These are phyloP conservation scores for Darevskia mixta DNA, from an alignment of 2,797 vertebrate genomes.

Conservation along the genomic window DNA sequence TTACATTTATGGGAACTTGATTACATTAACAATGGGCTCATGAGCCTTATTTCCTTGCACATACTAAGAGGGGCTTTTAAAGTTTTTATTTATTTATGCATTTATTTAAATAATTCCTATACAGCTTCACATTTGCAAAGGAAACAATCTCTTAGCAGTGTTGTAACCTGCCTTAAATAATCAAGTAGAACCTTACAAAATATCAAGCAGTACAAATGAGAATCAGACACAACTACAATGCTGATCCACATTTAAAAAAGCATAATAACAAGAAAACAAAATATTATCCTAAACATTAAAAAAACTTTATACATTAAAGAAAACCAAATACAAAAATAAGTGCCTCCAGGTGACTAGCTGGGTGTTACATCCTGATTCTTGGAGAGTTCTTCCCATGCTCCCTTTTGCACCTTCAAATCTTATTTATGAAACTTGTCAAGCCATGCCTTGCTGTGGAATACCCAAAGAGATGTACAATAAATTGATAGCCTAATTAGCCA, in stretches of 20 bases:
- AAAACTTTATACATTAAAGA: too few species aligned
- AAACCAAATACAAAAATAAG: neutral
- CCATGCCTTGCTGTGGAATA: neutral
- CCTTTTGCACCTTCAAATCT: neutral
- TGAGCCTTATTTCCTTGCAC: neutral
- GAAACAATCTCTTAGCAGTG: neutral
- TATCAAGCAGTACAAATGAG: too few species aligned
- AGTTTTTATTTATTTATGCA: too few species aligned
- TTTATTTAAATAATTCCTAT: neutral
- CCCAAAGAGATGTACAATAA: neutral
- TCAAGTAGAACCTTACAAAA: too few species aligned
- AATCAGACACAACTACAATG: too few species aligned
- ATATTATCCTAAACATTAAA: too few species aligned
- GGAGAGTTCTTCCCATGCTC: neutral
- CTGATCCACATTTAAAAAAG: too few species aligned
- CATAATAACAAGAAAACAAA: too few species aligned
- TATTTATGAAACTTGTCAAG: neutral
- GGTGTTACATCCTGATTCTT: neutral
- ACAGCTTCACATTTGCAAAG: neutral
- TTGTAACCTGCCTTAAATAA: too few species aligned
- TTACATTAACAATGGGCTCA: neutral
- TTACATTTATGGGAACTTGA: neutral
- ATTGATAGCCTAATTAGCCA: neutral
- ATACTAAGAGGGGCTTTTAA: neutral
- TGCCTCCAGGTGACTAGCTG: neutral